phyloP scores from a whole-genome alignment of 2,797 vertebrate genomes.

The Zalophus californianus region DNA sequence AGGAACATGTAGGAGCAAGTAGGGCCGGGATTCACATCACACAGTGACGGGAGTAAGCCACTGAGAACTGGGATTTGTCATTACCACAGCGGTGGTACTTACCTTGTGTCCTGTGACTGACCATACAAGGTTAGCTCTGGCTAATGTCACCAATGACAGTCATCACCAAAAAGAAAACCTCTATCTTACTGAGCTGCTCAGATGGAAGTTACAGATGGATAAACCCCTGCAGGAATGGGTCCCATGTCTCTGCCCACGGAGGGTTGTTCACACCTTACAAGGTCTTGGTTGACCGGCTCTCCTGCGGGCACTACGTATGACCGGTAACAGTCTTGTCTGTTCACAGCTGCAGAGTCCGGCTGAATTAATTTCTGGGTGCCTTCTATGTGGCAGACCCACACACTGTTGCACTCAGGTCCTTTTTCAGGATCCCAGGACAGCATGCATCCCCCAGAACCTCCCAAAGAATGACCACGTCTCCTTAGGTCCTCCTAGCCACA shows the following conservation, averaged over 20 bases:
- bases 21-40: background rate
- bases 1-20: background rate
- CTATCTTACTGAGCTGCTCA: background rate
- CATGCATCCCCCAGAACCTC: background rate
- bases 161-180: background rate
- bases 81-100: fast-evolving
- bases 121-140: background rate
- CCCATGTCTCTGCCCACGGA: background rate
- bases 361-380: background rate
- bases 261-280: background rate
- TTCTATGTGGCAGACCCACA: background rate
- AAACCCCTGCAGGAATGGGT: background rate
- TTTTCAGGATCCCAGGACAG: background rate
- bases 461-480: background rate
- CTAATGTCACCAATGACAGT: background rate
- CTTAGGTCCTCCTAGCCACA: background rate
- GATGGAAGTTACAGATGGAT: background rate
- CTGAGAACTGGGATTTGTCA: background rate
- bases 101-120: too few relatives aligned
- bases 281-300: background rate
- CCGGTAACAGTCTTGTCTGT: background rate
- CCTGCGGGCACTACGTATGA: background rate
- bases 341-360: background rate
- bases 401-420: background rate
- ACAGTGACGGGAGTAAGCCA: background rate